Base-by-base conservation (phyloP, 2,113 vertebrate species). In the Oenanthe melanoleuca region DNA sequence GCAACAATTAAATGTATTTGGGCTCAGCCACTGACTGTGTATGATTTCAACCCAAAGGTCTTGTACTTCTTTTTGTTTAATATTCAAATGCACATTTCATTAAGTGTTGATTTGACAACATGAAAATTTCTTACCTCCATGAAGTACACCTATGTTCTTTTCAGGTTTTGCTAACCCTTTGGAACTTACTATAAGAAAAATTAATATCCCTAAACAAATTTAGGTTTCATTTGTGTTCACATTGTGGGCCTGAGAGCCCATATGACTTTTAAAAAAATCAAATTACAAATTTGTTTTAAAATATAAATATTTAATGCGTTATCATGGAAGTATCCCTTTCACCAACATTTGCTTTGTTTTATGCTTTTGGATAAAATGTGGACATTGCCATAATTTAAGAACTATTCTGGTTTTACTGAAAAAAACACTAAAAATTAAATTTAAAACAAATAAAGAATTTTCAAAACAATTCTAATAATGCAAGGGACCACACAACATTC, bases 1-100 rank as follows among this genome's bases (percentile, higher is more conserved):
- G 53, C 26, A 75, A n/a, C 73, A 77, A 83, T 90, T 83, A 95
- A 97, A 95, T 21, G 55, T 70, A 66, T 86, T 93, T 88, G n/a
- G n/a, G n/a, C n/a, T n/a, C n/a, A 83, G 12, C 23, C n/a, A 81
- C 56, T 77, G 40, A 49, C 12, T 89, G 50, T 50, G n/a, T 37
- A 55, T 44, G 9, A 64, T 77, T 93, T 85, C 52, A 91, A 34
- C 11, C 22, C 40, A 52, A 12, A 57, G 17, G 21, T 49, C 52
- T 83, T 71, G 14, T n/a, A 49, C 28, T 22, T 11, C 4, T 40
- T 72, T 75, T 31, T 71, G 42, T 55, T 73, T 22, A 47, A 13
- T 73, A n/a, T 57, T 71, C 29, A 38, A 49, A 59, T 49, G 24
- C 20, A 70, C 23, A 61, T 60, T 91, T 66, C 33, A 63, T 81